phyloP scores from a whole-genome alignment of 2,888 invertebrate species.

The Argynnis bischoffii region DNA sequence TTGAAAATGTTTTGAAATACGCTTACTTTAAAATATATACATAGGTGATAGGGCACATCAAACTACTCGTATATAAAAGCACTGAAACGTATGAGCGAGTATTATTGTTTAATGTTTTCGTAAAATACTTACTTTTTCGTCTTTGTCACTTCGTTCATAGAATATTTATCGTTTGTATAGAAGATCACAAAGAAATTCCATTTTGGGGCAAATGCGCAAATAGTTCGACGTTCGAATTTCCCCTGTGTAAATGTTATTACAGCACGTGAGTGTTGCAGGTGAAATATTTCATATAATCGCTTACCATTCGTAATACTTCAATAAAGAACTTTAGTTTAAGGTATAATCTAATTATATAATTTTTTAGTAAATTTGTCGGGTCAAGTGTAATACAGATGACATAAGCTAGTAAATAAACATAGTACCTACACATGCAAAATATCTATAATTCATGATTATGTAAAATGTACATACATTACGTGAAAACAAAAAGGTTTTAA shows the following conservation, averaged over 20 bases:
- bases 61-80: background rate
- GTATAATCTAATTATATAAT: too few relatives aligned
- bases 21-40: background rate
- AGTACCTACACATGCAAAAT: too few relatives aligned
- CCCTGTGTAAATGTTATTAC: conserved; percentile 79
- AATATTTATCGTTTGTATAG: conserved; percentile 73
- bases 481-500: too few relatives aligned
- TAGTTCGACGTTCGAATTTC: conserved; percentile 80
- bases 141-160: conserved; percentile 72
- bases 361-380: too few relatives aligned
- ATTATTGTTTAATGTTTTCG: conserved; percentile 58
- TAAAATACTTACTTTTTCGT: conserved; percentile 54
- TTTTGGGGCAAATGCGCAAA: conserved; percentile 76
- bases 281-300: conserved; percentile 70
- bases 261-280: conserved; percentile 66
- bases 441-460: too few relatives aligned
- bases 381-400: too few relatives aligned
- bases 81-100: conserved; percentile 23
- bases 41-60: background rate
- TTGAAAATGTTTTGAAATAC: too few relatives aligned
- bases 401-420: too few relatives aligned
- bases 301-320: conserved; percentile 20
- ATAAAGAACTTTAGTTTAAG: conserved; percentile 17
- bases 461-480: too few relatives aligned
- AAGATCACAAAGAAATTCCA: conserved; percentile 73